Percentiles rank a stretch among this genome's conserved stretches.
Conservation (phyloP, 2,888 invertebrate species). For the Lasioglossum villosulum region DNA sequence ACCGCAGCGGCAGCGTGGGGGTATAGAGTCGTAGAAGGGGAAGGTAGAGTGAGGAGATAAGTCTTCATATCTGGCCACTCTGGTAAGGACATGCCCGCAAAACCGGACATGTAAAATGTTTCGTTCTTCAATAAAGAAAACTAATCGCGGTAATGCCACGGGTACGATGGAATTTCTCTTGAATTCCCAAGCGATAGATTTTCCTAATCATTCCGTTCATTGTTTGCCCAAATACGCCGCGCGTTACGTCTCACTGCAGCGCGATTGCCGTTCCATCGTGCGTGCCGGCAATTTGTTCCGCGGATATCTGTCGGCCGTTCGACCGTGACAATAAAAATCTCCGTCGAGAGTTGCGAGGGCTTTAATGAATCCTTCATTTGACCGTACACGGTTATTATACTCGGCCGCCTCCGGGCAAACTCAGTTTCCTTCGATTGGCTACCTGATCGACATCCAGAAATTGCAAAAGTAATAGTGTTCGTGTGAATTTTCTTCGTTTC, state of each 20-base stretch:
- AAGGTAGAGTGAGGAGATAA: too few relatives aligned
- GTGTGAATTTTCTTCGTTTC: too few relatives aligned
- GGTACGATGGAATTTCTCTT: conserved; percentile 31
- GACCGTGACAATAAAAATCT: conserved; percentile 33
- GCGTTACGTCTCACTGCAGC: conserved; percentile 40
- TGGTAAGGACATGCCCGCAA: not conserved
- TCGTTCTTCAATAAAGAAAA: not conserved
- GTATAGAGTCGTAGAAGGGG: too few relatives aligned
- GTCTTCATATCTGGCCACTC: too few relatives aligned
- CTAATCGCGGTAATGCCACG: not conserved
- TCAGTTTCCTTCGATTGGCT: not conserved
- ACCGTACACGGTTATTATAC: not conserved
- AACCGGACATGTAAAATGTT: not conserved
- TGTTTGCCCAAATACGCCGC: conserved; percentile 50
- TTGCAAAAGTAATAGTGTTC: not conserved
- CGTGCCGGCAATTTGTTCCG: conserved; percentile 35
- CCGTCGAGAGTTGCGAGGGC: conserved; percentile 2
- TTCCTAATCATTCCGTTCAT: conserved; percentile 43
- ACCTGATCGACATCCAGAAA: not conserved
- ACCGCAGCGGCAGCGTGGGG: too few relatives aligned
- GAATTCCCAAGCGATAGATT: conserved; percentile 34
- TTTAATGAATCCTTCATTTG: conserved; percentile 7
- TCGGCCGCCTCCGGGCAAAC: not conserved
- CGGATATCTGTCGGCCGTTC: conserved; percentile 28
- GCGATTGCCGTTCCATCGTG: conserved; percentile 26